phyloP scores from a whole-genome alignment of 2,888 invertebrate genomes.

The Phyto melanocephala region DNA sequence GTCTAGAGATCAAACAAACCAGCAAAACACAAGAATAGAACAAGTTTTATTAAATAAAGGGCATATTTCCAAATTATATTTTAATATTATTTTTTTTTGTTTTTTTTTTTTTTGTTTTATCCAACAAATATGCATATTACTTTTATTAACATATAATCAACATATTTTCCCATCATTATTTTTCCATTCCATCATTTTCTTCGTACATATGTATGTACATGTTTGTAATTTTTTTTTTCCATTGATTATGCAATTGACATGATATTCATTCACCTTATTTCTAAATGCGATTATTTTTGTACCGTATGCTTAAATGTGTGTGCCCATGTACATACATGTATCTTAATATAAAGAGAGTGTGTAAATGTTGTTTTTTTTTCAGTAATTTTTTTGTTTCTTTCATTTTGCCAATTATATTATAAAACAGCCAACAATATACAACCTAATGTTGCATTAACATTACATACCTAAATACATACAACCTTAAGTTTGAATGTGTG shows the following conservation, averaged over 20 bases:
- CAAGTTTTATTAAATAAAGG: no score
- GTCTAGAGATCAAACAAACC: no score
- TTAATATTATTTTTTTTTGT: no score
- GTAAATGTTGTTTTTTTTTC: constrained; percentile 3
- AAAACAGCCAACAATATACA: constrained; percentile 1
- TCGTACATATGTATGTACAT: constrained; percentile 13
- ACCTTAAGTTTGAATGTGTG: neutral
- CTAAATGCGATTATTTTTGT: constrained; percentile 60
- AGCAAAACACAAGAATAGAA: no score
- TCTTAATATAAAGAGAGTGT: no score
- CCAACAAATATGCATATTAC: no score
- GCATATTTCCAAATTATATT: no score
- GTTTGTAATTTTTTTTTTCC: constrained; percentile 21
- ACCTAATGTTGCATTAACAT: constrained; percentile 55
- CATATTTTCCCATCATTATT: no score
- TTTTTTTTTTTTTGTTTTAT: neutral
- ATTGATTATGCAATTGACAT: constrained; percentile 64
- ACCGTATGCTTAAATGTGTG: neutral
- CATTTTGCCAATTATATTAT: constrained; percentile 46
- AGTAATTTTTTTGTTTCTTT: constrained; percentile 49
- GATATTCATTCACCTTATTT: constrained; percentile 63
- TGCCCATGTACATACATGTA: neutral
- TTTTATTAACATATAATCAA: no score
- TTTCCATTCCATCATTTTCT: no score
- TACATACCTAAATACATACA: neutral